Conservation (phyloP, 2,888 invertebrate genomes). For the Dimorphilus gyrociliatus region DNA sequence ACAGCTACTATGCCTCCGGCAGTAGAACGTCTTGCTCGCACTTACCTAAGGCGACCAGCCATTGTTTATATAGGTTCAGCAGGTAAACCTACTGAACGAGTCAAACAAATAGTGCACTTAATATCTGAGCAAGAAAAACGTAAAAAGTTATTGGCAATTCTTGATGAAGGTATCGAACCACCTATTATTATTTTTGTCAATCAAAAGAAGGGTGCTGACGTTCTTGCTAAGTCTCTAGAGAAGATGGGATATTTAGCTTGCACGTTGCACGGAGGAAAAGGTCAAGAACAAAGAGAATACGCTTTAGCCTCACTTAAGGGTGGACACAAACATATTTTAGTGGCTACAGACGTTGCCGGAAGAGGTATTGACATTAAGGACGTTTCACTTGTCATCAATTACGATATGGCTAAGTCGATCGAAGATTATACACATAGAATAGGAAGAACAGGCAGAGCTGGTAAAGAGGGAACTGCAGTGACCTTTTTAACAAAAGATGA, state of each 20-base stretch:
- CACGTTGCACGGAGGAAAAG: conserved; percentile 97
- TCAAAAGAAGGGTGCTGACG: conserved; percentile 98
- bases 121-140: conserved; percentile 84
- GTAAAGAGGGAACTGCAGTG: conserved; percentile 87
- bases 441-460: conserved; percentile 95
- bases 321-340: conserved; percentile 89
- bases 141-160: conserved; percentile 81
- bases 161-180: conserved; percentile 69
- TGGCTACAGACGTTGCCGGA: conserved; percentile 98
- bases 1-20: conserved; percentile 99
- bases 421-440: conserved; percentile 69
- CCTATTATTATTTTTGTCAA: conserved; percentile 99
- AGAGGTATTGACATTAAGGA: conserved; percentile 99
- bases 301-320: conserved; percentile 88
- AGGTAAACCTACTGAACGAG: conserved; percentile 91
- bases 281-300: conserved; percentile 96
- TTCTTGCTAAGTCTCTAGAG: conserved; percentile 85
- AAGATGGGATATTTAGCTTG: conserved; percentile 91
- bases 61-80: conserved; percentile 91
- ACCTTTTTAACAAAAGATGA: conserved; percentile 96
- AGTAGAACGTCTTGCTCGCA: conserved; percentile 83
- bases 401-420: conserved; percentile 98
- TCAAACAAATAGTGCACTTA: conserved; percentile 91
- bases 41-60: conserved; percentile 83
- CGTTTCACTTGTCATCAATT: conserved; percentile 95